Base-by-base conservation (phyloP, 1,140 invertebrate genomes). In the Leucophenga varia region DNA sequence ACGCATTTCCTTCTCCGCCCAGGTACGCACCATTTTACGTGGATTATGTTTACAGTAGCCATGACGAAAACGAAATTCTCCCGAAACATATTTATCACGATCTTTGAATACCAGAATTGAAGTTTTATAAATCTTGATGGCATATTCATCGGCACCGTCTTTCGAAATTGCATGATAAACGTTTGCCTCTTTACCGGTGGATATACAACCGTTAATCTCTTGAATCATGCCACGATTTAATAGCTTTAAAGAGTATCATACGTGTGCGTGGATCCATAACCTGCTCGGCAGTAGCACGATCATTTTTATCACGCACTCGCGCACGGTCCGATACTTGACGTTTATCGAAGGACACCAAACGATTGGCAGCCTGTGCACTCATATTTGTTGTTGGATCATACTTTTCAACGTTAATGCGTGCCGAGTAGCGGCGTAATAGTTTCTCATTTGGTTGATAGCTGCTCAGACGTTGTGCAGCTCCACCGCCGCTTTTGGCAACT, bases 1-100 rank as follows among this genome's bases (percentile, higher is more conserved):
- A 36, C 95, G 79, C 84, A 95, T 92, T 80, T 98, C 96, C 74
- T 99, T 99, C 76, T 98, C 95, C 17, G 95, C 96, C 97, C 96
- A 99, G 0, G 90, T 93, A 31, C 86, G 80, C 1, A 98, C 93
- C 95, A 98, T 98, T 81, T 98, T 98, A 19, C 95, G 79, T 3
- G 94, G 94, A 83, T 98, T 98, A 52, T 89, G 88, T 58, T 86
- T 86, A 70, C 92, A 94, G 68, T 97, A 97, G 3, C 95, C 95
- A 76, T 91, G 88, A 19, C 95, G 81, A 74, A 96, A 98, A 56
- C 95, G 84, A 74, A 92, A 98, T 76, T 98, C 96, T 19, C 96
- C 96, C 14, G 82, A 88, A 0, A 99, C 94, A 81, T 99, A 99
- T 79, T 95, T 95, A 65, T 98, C 95, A 50, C 97, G 81, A 76